Evolutionary conservation across 2,113 vertebrate species (phyloP).

Genomic region (Talpa occidentalis): DNA sequence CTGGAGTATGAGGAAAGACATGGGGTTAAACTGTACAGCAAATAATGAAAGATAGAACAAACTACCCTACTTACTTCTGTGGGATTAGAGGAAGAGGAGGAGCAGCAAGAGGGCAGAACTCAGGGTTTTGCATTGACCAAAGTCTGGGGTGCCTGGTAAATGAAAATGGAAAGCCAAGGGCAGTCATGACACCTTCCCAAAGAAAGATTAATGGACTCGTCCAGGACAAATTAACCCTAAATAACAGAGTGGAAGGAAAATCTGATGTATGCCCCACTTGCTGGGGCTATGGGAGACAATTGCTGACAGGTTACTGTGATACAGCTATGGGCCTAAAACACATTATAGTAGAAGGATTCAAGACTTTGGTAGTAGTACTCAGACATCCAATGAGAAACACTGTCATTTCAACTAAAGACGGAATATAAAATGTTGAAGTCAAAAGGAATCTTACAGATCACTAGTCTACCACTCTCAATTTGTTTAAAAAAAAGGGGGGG

Average conservation of each 20-base stretch:
- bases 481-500: slow-evolving; percentile 18
- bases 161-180: background rate
- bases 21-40: background rate
- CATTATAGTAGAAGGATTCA: background rate
- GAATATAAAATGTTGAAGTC: slow-evolving; percentile 13
- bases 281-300: background rate
- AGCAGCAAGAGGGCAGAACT: background rate
- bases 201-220: slow-evolving; percentile 24
- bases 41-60: background rate
- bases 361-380: background rate
- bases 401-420: background rate
- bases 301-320: background rate
- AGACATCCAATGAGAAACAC: background rate
- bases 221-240: slow-evolving; percentile 52
- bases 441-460: slow-evolving; percentile 16
- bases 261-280: background rate
- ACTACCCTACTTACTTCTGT: background rate
- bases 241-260: background rate
- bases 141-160: background rate
- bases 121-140: background rate
- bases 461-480: background rate
- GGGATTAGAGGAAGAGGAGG: background rate
- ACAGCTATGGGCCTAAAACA: background rate
- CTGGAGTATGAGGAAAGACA: background rate
- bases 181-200: background rate